Base-by-base conservation (phyloP, 2,797 vertebrate genomes). In the Acestrorhynchus altus region DNA sequence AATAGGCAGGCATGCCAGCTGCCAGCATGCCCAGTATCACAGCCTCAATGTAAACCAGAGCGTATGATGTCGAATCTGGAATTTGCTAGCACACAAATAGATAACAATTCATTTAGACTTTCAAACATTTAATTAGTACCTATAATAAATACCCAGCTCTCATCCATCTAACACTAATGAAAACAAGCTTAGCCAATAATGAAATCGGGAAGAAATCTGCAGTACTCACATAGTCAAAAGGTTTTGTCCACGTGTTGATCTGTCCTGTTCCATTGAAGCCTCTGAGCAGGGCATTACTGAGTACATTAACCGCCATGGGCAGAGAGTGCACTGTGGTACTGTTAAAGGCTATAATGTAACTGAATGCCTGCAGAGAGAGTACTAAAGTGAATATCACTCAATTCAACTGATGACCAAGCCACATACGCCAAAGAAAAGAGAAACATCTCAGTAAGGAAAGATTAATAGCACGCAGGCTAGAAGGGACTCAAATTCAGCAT, bases 1-100 rank as follows among this genome's bases (percentile, higher is more conserved):
- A 95, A 42, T 96, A 94, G 1, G 96, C 95, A 0, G 93, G 93
- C 86, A 97, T 96, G 0, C 96, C 96, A 1, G 96, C 95, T 1
- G 96, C 94, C 76, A 94, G 61, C 67, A 93, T 91, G 0, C 94
- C 93, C 77, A 95, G 89, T 24, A 93, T 90, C 77, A 93, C 90
- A 40, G 92, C 90, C 84, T 94, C 93, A 0, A 94, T 93, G 88
- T 92, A 93, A n/a, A 94, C 89, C 88, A 94, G 83, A 0, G 90
- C 89, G 24, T 92, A 91, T 4, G 92, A 91, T 0, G 87, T 90
- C 0, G 86, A 81, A 1, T 93, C 92, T 0, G 93, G 85, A 68
- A 94, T 89, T 91, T 92, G 88, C 94, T 95, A 86, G 47, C 22
- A 31, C 16, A 70, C 1, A 42, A 28, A 49, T 15, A 79, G 20